Conservation (phyloP, 2,113 vertebrate species). For the Phylloscopus trochiloides region DNA sequence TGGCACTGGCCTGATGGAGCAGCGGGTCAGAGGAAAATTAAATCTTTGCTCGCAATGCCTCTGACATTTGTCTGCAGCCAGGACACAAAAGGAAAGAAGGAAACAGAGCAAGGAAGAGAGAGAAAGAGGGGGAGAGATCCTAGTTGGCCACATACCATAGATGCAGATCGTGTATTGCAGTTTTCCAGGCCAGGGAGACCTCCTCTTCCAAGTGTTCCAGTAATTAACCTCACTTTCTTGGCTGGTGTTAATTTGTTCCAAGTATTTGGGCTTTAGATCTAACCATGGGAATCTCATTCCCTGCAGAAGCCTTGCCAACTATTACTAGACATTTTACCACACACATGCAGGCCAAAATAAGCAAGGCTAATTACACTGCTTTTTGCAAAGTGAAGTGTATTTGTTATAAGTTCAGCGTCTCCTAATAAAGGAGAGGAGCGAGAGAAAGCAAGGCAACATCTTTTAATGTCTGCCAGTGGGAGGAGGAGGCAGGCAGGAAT, state of each 20-base stretch:
- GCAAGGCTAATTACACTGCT: conserved; percentile 26
- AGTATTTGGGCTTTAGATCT: conserved; percentile 72
- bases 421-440: not conserved
- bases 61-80: not conserved
- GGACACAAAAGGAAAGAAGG: not conserved
- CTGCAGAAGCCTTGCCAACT: conserved; percentile 62
- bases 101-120: not conserved
- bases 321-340: conserved; percentile 74
- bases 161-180: conserved; percentile 11
- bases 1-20: not conserved
- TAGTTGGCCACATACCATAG: not conserved
- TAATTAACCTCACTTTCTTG: conserved; percentile 66
- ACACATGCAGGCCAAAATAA: conserved; percentile 66
- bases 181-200: conserved; percentile 39
- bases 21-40: not conserved
- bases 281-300: conserved; percentile 67
- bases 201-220: conserved; percentile 41
- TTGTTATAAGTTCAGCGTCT: not conserved
- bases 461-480: not conserved
- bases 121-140: not conserved
- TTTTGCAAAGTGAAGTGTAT: conserved; percentile 34
- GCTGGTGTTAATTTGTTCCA: conserved; percentile 70
- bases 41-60: not conserved
- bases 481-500: not conserved
- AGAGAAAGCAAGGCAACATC: not conserved